These are phyloP conservation scores for Pollenia angustigena DNA, from an alignment of 2,888 invertebrate species.

Conservation along the genomic window DNA sequence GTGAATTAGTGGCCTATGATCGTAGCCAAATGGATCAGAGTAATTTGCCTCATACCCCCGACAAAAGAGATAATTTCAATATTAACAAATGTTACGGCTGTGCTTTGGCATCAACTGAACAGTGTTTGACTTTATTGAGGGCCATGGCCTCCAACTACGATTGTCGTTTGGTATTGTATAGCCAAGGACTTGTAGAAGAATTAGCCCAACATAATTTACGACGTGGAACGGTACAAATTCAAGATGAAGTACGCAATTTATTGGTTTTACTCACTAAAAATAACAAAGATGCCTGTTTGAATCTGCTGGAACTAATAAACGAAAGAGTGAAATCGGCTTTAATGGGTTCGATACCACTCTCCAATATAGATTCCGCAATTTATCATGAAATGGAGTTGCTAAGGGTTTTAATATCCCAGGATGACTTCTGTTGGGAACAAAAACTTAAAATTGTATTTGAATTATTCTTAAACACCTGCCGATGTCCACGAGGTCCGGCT, in stretches of 20 bases:
- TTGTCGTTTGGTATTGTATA: constrained; percentile 90
- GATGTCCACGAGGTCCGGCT: constrained; percentile 90
- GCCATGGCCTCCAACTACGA: constrained; percentile 93
- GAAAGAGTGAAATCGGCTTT: constrained; percentile 93
- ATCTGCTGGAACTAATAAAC: constrained; percentile 87
- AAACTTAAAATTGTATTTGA: constrained; percentile 94
- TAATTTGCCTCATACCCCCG: constrained; percentile 75
- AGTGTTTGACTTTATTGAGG: constrained; percentile 94
- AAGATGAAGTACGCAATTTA: constrained; percentile 94
- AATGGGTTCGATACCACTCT: constrained; percentile 90
- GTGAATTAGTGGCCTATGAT: constrained; percentile 96
- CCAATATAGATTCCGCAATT: constrained; percentile 90
- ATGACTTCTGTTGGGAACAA: constrained; percentile 98
- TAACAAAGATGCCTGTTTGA: constrained; percentile 91
- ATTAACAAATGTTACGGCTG: constrained; percentile 93
- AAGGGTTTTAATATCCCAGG: constrained; percentile 94
- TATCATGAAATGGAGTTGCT: constrained; percentile 95
- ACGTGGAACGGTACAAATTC: constrained; percentile 92
- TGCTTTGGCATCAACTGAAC: constrained; percentile 95
- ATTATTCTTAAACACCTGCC: constrained; percentile 92
- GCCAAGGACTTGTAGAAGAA: constrained; percentile 94
- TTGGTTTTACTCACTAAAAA: constrained; percentile 95
- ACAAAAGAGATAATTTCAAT: constrained; percentile 79
- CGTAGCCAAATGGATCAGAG: constrained; percentile 88
- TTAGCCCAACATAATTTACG: constrained; percentile 95